Base-by-base conservation (phyloP, 2,113 vertebrate species). In the Apistogramma diplotaenia region DNA sequence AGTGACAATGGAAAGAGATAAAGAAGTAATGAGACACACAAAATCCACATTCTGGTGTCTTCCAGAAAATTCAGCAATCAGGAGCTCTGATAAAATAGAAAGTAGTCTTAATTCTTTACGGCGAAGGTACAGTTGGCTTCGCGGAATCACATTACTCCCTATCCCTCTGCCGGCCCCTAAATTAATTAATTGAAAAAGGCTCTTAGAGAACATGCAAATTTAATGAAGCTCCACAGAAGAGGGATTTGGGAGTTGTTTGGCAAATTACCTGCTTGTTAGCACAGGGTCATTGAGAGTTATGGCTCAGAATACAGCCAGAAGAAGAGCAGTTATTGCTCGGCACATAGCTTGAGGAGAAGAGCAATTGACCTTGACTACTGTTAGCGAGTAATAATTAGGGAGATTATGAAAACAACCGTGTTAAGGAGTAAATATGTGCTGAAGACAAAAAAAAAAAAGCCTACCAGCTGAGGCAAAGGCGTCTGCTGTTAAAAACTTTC, bases 181-280 rank as follows among this genome's bases (percentile, higher is more conserved):
- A 93, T 93, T 82, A 87, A 93, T 92, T 92, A 90, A 92, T 91
- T 78, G 85, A 87, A 90, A 49, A 89, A 56, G 74, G 65, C 88
- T 91, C 84, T 85, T 23, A 76, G 88, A 89, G 90, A 90, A 86
- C 90, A 93, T 93, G 91, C 78, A 93, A 74, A 91, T 94, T 92
- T 93, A 93, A 94, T 93, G 92, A 93, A 88, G 88, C 80, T 81
- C 83, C 78, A 78, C 89, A 74, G 85, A 88, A 56, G 80, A 89
- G 91, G 87, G 89, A 92, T 91, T 87, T 93, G 93, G 91, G 90
- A 92, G 83, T 87, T 92, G 87, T 92, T 94, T 91, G 85, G 92
- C 91, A 92, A 94, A 94, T 95, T 88, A 95, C 92, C 88, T 91
- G 90, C 93, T 93, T 92, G 91, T 94, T 94, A 93, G 84, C 79